Conservation (phyloP, 1,140 invertebrate species). For the Zaprionus capensis region DNA sequence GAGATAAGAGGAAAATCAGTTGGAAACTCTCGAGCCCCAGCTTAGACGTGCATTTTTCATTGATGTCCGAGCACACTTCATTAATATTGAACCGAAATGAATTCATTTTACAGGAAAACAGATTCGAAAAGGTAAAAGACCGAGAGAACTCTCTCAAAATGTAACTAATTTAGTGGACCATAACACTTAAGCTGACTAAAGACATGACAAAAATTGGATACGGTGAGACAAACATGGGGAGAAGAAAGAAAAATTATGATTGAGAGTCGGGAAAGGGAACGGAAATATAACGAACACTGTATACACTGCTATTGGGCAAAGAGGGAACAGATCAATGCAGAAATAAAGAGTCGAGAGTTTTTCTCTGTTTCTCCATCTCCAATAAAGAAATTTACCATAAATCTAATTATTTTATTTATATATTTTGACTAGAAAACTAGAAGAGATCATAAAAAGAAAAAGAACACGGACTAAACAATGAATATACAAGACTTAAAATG, state of each 20-base stretch:
- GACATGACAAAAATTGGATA: slow-evolving; percentile 59
- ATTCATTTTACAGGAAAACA: slow-evolving; percentile 24
- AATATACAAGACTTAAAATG: background rate
- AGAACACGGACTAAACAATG: background rate
- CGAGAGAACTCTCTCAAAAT: slow-evolving; percentile 18
- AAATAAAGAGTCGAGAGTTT: no score
- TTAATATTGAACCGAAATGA: slow-evolving; percentile 51
- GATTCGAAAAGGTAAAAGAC: background rate
- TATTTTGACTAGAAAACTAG: no score
- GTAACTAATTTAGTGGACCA: slow-evolving; percentile 55
- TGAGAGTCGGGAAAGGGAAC: slow-evolving; percentile 6
- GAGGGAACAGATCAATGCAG: background rate
- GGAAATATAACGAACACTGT: background rate
- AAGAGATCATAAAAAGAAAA: background rate
- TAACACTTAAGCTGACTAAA: slow-evolving; percentile 65
- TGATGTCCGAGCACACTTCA: slow-evolving; percentile 41
- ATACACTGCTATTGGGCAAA: slow-evolving; percentile 3
- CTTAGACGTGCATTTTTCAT: slow-evolving; percentile 10
- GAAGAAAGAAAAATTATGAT: slow-evolving; percentile 41
- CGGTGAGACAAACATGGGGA: slow-evolving; percentile 17
- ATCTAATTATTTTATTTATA: no score
- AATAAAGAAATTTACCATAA: no score
- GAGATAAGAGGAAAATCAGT: slow-evolving; percentile 12
- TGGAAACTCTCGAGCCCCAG: slow-evolving; percentile 3
- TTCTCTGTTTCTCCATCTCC: no score